Conservation (phyloP, 2,888 invertebrate genomes). For the Leucania comma region DNA sequence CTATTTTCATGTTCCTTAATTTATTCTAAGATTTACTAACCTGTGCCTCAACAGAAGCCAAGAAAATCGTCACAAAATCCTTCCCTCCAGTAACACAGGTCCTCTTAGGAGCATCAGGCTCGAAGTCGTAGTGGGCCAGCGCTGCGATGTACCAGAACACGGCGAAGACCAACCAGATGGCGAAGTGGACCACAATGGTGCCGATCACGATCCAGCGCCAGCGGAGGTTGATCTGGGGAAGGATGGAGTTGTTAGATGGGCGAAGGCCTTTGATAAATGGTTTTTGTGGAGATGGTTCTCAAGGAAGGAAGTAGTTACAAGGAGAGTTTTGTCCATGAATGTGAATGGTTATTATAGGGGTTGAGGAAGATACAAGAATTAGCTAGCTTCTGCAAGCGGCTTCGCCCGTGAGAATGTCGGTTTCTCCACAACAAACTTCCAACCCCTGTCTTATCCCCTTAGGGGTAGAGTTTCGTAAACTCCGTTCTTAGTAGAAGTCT, state of each 20-base stretch:
- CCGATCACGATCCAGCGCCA: constrained; percentile 89
- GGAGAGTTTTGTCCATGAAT: too few relatives aligned
- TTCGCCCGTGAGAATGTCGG: too few relatives aligned
- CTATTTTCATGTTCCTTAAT: too few relatives aligned
- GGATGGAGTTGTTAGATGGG: background rate
- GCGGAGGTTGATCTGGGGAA: constrained; percentile 83
- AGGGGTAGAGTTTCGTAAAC: too few relatives aligned
- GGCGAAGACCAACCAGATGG: constrained; percentile 87
- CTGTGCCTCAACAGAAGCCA: constrained; percentile 88
- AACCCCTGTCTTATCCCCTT: too few relatives aligned
- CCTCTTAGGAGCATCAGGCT: constrained; percentile 83
- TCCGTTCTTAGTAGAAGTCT: too few relatives aligned
- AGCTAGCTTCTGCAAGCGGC: too few relatives aligned
- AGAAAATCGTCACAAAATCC: constrained; percentile 86
- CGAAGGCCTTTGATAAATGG: background rate
- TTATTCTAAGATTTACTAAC: constrained; percentile 60
- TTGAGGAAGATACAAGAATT: too few relatives aligned
- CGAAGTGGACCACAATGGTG: constrained; percentile 85
- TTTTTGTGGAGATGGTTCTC: background rate
- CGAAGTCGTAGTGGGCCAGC: constrained; percentile 87
- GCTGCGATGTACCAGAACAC: constrained; percentile 88
- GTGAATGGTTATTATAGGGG: too few relatives aligned
- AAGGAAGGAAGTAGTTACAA: too few relatives aligned
- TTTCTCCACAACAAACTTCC: too few relatives aligned
- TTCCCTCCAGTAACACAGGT: constrained; percentile 86